Base-by-base conservation (phyloP, 2,888 invertebrate genomes). In the Ametastegia equiseti region DNA sequence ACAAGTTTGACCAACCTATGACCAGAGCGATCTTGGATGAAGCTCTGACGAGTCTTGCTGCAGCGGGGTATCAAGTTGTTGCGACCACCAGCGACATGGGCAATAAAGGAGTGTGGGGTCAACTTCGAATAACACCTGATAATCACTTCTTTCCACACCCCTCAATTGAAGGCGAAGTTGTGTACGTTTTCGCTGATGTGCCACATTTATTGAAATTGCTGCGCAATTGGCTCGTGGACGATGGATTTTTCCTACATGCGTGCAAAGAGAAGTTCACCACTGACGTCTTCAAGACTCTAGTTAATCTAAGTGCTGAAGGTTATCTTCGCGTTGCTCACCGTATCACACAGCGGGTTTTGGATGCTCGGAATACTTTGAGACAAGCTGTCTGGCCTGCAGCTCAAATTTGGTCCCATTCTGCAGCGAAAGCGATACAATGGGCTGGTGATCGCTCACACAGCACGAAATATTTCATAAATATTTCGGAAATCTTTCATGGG, bases 1-100 rank as follows among this genome's bases (percentile, higher is more conserved):
- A 86, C 81, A 67, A 83, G 77, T 87, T 86, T 83, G 87, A 88
- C 80, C 82, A 81, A 47, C 80, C 83, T 30, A 87, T 86, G 85
- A 84, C 82, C 47, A 85, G 84, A 81, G 80, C 85, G 13, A 83
- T 84, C 71, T 45, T 87, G 19, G 19, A 80, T 7, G 39, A 82
- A n/a, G 81, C 85, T 15, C 86, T 87, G 80, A 63, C 63, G 39
- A 42, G 81, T 79, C 77, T 87, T 33, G 83, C 82, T 81, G n/a
- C 80, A 60, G 81, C 82, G 11, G 73, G 81, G 27, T 86, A 83
- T 82, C 83, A 65, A 54, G 86, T 87, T 23, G 85, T 87, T 9
- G 84, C 84, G 6, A 84, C 84, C 36, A 80, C 81, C n/a, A 84
- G 83, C 83, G 86, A 87, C 69, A 85, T 87, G 83, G 85, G 85